These are phyloP conservation scores for Sipha maydis DNA, from an alignment of 2,888 invertebrate species.

Conservation along the genomic window DNA sequence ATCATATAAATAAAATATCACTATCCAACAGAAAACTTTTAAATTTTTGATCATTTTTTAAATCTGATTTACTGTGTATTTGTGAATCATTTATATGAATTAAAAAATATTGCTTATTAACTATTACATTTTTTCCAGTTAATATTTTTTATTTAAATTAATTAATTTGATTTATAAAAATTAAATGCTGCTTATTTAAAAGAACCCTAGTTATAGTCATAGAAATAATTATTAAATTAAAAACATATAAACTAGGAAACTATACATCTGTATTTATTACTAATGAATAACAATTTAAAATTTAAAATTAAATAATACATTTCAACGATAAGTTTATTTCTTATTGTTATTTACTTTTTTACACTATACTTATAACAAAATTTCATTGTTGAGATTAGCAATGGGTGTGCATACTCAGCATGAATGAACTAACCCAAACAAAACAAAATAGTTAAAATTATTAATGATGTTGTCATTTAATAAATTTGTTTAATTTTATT, in stretches of 20 bases:
- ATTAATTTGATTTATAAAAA: not conserved
- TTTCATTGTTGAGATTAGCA: conserved; percentile 50
- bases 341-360: conserved; percentile 28
- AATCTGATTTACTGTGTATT: not conserved
- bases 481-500: conserved; percentile 47
- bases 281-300: not conserved
- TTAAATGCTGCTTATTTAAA: not conserved
- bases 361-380: conserved; percentile 41
- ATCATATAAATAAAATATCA: no score
- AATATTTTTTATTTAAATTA: no score
- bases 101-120: not conserved
- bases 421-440: conserved; percentile 54
- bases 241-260: not conserved
- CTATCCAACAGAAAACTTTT: not conserved
- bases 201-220: not conserved
- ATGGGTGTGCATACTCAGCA: conserved; percentile 45
- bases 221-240: not conserved
- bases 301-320: conserved; percentile 27
- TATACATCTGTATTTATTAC: not conserved
- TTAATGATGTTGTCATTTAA: conserved; percentile 42
- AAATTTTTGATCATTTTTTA: not conserved
- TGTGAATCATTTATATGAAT: not conserved
- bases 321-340: conserved; percentile 37
- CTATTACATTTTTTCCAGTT: not conserved
- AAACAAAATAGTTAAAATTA: conserved; percentile 50